These are phyloP conservation scores for Diarsia rubi DNA, from an alignment of 2,888 invertebrate species.

Conservation along the genomic window DNA sequence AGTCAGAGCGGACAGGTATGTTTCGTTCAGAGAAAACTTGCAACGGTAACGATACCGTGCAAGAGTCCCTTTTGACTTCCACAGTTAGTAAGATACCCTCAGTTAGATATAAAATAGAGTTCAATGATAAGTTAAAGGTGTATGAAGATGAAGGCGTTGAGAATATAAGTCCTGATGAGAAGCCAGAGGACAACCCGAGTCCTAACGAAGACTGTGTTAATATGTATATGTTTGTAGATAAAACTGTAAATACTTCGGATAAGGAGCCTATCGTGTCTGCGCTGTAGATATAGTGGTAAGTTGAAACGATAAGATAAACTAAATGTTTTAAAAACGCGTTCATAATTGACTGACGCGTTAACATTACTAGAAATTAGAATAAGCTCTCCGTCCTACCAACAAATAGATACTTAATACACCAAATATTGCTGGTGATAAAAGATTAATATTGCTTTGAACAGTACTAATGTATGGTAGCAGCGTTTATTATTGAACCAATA, in stretches of 20 bases:
- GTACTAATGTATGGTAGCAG: not conserved
- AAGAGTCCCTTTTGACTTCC: constrained; percentile 86
- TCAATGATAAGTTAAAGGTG: constrained; percentile 81
- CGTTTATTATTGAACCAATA: not conserved
- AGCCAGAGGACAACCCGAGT: constrained; percentile 84
- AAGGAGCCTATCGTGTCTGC: constrained; percentile 88
- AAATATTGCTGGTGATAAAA: not conserved
- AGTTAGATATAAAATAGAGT: constrained; percentile 87
- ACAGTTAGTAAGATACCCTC: constrained; percentile 86
- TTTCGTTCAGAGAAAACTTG: constrained; percentile 88
- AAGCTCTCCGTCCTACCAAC: not conserved
- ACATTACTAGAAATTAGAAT: not conserved
- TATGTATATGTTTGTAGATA: constrained; percentile 89
- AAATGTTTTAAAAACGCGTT: constrained; percentile 17
- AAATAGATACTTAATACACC: not conserved
- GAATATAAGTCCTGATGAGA: constrained; percentile 88
- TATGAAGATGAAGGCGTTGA: constrained; percentile 79
- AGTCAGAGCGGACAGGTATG: constrained; percentile 87
- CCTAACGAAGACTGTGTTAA: constrained; percentile 87
- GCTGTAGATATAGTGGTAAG: constrained; percentile 83
- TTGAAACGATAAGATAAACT: constrained; percentile 48
- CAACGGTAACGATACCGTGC: constrained; percentile 88
- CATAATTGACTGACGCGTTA: constrained; percentile 19
- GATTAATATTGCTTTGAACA: constrained; percentile 6
- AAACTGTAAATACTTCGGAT: constrained; percentile 83